Evolutionary conservation across 2,797 vertebrate species (phyloP), one percentile per base, ranked within the genome.

Genomic region (Enteromius fasciolatus): DNA sequence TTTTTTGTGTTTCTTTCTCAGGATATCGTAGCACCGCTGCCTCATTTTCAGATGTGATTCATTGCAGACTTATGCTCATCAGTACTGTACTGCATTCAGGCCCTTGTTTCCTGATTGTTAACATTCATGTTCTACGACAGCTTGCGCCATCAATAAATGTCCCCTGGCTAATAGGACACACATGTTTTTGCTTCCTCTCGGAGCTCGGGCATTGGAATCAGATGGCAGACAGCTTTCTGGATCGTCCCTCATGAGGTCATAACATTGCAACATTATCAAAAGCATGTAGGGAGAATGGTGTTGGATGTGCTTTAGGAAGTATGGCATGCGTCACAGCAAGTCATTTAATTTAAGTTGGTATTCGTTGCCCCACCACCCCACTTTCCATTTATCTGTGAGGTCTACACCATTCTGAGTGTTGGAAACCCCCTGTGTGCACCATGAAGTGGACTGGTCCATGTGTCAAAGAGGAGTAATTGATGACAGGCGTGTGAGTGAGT

Each of bases 111-210:
- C 64, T 77, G 81, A 83, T 83, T 76, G 81, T 83, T 70, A 83
- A 77, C 73, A 77, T 77, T 83, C 81, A 83, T 77, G 81, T 83
- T 83, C 81, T 76, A 83, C 76, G 64, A 76, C 81, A 77, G 81
- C 81, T 67, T 92, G 85, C 74, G 80, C 90, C 90, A 91, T 92
- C 93, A 93, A 93, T 93, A 92, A 92, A 92, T 89, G 74, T 86
- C 91, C 88, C 85, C 87, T 88, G 76, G 78, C 86, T 93, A 94
- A 94, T 92, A 87, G 86, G 87, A 88, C 82, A 89, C 93, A 94
- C 90, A 93, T 94, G 93, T 91, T 90, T 87, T 85, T 85, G 85
- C 89, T 92, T 86, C 90, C 74, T 83, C 81, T 69, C 25, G 10
- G 81, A 75, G 64, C 67, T 48, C 2, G 14, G 76, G 67, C 64